phyloP scores from a whole-genome alignment of 2,888 invertebrate genomes.

The Luffia ferchaultella region DNA sequence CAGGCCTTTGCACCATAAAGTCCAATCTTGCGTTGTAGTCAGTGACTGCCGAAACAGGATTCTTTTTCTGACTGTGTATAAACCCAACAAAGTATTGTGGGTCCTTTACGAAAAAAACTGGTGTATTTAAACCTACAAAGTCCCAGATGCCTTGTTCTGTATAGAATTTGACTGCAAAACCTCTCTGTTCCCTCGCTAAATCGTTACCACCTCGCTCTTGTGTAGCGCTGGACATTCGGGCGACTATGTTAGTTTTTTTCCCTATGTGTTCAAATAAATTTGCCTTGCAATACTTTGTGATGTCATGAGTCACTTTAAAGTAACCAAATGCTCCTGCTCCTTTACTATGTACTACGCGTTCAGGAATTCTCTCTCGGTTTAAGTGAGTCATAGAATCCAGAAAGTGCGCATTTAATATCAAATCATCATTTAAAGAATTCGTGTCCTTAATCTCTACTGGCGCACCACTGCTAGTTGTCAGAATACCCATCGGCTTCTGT shows the following conservation, averaged over 20 bases:
- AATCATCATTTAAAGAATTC: slow-evolving; percentile 76
- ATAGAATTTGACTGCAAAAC: slow-evolving; percentile 40
- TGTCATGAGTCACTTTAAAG: slow-evolving; percentile 84
- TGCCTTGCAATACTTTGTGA: slow-evolving; percentile 68
- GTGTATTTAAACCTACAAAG: slow-evolving; percentile 51
- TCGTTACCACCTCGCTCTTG: slow-evolving; percentile 73
- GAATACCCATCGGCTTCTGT: no score
- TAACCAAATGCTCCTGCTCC: slow-evolving; percentile 85
- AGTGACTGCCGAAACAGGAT: slow-evolving; percentile 54
- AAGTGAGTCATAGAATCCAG: slow-evolving; percentile 78
- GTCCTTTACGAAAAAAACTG: slow-evolving; percentile 64
- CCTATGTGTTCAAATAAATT: slow-evolving; percentile 66
- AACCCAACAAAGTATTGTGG: slow-evolving; percentile 58
- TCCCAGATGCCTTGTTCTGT: slow-evolving; percentile 31
- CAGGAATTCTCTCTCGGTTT: slow-evolving; percentile 85
- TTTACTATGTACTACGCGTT: slow-evolving; percentile 91
- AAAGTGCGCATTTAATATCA: slow-evolving; percentile 77
- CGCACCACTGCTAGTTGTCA: slow-evolving; percentile 79
- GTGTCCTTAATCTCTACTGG: slow-evolving; percentile 76
- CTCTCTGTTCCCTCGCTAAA: slow-evolving; percentile 43
- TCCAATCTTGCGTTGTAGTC: slow-evolving; percentile 53
- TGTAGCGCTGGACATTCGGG: slow-evolving; percentile 65
- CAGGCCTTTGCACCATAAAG: slow-evolving; percentile 49
- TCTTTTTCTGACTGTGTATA: slow-evolving; percentile 60
- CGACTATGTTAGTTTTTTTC: slow-evolving; percentile 63